phyloP scores from a whole-genome alignment of 2,797 vertebrate genomes.

The Cetoscarus ocellatus region DNA sequence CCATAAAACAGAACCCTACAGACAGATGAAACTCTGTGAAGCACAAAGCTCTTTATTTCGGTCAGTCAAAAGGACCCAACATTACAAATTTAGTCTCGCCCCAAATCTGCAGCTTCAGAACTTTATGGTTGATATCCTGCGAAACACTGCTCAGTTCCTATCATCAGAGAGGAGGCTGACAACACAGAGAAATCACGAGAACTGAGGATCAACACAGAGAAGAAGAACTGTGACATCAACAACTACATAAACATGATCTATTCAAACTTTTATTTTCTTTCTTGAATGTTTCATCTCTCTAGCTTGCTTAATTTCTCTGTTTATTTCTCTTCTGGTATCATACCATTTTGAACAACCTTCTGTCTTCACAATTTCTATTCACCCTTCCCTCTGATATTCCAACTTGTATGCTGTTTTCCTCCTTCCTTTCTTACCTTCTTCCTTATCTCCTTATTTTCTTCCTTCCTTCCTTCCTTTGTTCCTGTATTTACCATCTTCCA shows the following conservation, averaged over 20 bases:
- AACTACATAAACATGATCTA: slow-evolving; percentile 33
- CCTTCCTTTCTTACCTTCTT: not conserved
- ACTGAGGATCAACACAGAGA: slow-evolving; percentile 22
- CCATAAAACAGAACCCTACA: slow-evolving; percentile 22
- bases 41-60: slow-evolving; percentile 17
- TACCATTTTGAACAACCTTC: not conserved
- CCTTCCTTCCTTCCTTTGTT: not conserved
- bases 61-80: slow-evolving; percentile 13
- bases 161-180: slow-evolving; percentile 11
- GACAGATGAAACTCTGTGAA: slow-evolving; percentile 24
- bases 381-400: not conserved
- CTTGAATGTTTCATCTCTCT: not conserved
- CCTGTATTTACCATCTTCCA: no score
- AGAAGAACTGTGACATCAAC: slow-evolving; percentile 19
- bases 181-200: slow-evolving; percentile 23
- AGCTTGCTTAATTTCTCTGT: not conserved
- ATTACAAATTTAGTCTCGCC: slow-evolving; percentile 17
- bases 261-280: not conserved
- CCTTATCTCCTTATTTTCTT: no score
- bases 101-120: not conserved
- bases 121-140: slow-evolving; percentile 12
- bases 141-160: slow-evolving; percentile 18
- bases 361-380: not conserved
- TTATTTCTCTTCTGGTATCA: not conserved
- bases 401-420: no score